These are phyloP conservation scores for Chironomus tentans DNA, from an alignment of 2,888 invertebrate genomes.

Conservation along the genomic window DNA sequence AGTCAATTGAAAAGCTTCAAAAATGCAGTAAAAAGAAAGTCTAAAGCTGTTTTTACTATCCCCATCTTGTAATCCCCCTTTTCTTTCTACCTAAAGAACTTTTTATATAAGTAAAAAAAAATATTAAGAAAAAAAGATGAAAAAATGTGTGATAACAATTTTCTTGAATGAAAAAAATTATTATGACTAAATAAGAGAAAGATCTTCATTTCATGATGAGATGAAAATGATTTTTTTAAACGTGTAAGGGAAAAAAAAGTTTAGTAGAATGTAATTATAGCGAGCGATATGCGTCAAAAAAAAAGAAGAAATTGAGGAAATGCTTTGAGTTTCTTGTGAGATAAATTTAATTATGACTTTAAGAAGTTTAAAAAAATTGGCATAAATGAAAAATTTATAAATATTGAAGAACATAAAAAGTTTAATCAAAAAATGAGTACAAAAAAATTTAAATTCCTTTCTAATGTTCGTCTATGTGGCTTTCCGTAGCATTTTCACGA, in stretches of 20 bases:
- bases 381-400: neutral
- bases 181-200: neutral
- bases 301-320: neutral
- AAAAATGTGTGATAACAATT: neutral
- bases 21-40: too few species aligned
- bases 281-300: neutral
- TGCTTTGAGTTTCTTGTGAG: neutral
- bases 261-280: neutral
- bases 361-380: neutral
- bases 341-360: neutral
- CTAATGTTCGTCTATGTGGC: conserved; percentile 12
- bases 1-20: too few species aligned
- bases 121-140: neutral
- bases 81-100: neutral
- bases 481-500: conserved; percentile 19
- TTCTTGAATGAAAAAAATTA: neutral
- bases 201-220: neutral
- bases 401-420: neutral
- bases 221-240: neutral
- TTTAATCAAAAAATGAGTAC: conserved; percentile 7
- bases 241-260: neutral
- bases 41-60: too few species aligned
- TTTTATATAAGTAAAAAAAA: neutral
- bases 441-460: neutral
- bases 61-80: too few species aligned